Percentiles rank a stretch among this genome's conserved stretches.
Evolutionary conservation across 2,113 vertebrate species (phyloP).

Genomic region (Psammodynastes pulverulentus): DNA sequence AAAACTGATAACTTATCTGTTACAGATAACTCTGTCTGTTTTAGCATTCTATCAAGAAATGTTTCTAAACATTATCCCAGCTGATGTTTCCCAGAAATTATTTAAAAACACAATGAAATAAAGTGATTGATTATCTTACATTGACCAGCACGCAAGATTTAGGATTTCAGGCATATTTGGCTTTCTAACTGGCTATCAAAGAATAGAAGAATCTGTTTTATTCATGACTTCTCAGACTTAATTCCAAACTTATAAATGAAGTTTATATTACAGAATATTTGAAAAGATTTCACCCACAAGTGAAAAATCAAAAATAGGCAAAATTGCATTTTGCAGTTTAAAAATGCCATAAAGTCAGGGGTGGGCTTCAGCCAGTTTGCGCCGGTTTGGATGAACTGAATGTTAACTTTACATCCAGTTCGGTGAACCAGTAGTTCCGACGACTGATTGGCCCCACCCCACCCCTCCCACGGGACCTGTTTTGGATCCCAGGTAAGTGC

Average conservation of each 20-base stretch:
- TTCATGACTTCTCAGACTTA: not conserved
- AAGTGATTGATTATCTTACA: not conserved
- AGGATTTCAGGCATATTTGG: not conserved
- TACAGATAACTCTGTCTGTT: not conserved
- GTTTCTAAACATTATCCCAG: not conserved
- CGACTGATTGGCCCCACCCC: too few species aligned
- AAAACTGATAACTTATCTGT: not conserved
- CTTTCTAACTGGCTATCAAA: not conserved
- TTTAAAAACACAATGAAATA: not conserved
- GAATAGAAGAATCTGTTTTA: not conserved
- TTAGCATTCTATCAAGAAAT: not conserved
- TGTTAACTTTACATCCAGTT: too few species aligned
- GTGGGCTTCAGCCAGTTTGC: too few species aligned
- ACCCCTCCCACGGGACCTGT: too few species aligned
- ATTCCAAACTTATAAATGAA: not conserved
- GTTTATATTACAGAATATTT: not conserved
- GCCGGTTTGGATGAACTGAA: too few species aligned
- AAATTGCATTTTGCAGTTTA: not conserved
- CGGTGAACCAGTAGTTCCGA: too few species aligned
- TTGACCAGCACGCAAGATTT: not conserved
- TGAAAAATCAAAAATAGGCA: not conserved
- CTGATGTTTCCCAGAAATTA: not conserved
- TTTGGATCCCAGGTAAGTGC: too few species aligned
- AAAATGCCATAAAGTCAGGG: not conserved
- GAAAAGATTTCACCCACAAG: not conserved